phyloP scores from a whole-genome alignment of 2,888 invertebrate genomes.

The Fabriciana adippe region DNA sequence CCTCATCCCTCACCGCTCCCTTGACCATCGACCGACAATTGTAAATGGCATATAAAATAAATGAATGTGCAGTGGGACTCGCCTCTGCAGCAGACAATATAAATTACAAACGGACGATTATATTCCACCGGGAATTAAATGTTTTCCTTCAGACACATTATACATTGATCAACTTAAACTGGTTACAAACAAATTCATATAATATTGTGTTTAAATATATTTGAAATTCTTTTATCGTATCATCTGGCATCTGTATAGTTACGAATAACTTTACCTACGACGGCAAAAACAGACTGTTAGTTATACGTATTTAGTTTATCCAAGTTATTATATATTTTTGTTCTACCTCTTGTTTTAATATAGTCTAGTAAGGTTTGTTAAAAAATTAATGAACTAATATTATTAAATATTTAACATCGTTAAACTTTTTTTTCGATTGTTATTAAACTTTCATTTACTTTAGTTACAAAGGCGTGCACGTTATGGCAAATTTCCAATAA shows the following conservation, averaged over 20 bases:
- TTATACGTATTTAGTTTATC: no score
- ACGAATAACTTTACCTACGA: no score
- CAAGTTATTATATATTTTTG: no score
- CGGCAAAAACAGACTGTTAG: no score
- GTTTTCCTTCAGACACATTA: conserved; percentile 78
- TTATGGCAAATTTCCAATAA: conserved; percentile 75
- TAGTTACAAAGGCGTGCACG: conserved; percentile 36
- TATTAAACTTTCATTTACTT: conserved; percentile 16
- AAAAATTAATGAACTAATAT: no score
- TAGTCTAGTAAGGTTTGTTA: no score
- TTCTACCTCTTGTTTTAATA: no score
- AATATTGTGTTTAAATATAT: neutral
- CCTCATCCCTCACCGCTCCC: conserved; percentile 68
- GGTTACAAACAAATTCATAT: neutral
- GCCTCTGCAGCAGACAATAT: conserved; percentile 84
- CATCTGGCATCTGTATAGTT: no score
- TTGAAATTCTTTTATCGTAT: no score
- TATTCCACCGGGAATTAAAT: conserved; percentile 81
- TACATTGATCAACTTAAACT: conserved; percentile 47
- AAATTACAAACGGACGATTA: conserved; percentile 83
- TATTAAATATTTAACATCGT: neutral
- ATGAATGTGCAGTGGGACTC: conserved; percentile 83
- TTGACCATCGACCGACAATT: conserved; percentile 84
- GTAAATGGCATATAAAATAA: conserved; percentile 84
- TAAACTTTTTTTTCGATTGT: neutral